Conservation (phyloP, 2,113 vertebrate species). For the Cacatua alba region DNA sequence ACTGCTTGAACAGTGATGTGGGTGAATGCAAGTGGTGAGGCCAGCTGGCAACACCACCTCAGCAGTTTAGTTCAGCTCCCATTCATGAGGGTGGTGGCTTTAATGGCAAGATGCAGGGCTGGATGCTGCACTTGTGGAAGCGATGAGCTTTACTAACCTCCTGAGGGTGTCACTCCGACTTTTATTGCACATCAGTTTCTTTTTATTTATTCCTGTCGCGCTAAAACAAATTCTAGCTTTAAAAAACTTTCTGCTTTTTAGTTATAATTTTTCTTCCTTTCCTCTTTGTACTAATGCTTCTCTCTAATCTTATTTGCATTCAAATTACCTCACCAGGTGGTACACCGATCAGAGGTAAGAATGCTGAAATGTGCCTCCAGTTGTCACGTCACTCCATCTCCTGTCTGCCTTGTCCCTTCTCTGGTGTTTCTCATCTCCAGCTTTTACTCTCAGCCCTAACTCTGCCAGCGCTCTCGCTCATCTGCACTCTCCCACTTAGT, state of each 20-base stretch:
- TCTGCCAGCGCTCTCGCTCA: slow-evolving; percentile 61
- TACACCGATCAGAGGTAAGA: slow-evolving; percentile 99
- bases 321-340: slow-evolving; percentile 99
- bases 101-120: neutral
- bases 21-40: slow-evolving; percentile 38
- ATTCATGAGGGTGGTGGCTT: neutral
- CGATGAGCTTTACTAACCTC: slow-evolving; percentile 61
- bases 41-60: neutral
- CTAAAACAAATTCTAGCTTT: slow-evolving; percentile 73
- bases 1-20: slow-evolving; percentile 18
- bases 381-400: slow-evolving; percentile 80
- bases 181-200: slow-evolving; percentile 72
- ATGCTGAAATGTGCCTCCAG: slow-evolving; percentile 87
- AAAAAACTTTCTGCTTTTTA: slow-evolving; percentile 75
- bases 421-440: slow-evolving; percentile 79
- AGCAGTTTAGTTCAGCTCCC: neutral
- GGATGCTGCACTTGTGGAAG: slow-evolving; percentile 34
- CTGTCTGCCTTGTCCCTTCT: slow-evolving; percentile 73
- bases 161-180: slow-evolving; percentile 60
- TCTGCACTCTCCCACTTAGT: slow-evolving; percentile 56
- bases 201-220: slow-evolving; percentile 66
- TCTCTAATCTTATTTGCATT: slow-evolving; percentile 99
- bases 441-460: slow-evolving; percentile 71
- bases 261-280: slow-evolving; percentile 80
- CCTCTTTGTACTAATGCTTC: slow-evolving; percentile 90